Evolutionary conservation across 2,888 invertebrate species (phyloP), one percentile per base, ranked within the genome.

Genomic region (Imbricaverruca yamaguchii): DNA sequence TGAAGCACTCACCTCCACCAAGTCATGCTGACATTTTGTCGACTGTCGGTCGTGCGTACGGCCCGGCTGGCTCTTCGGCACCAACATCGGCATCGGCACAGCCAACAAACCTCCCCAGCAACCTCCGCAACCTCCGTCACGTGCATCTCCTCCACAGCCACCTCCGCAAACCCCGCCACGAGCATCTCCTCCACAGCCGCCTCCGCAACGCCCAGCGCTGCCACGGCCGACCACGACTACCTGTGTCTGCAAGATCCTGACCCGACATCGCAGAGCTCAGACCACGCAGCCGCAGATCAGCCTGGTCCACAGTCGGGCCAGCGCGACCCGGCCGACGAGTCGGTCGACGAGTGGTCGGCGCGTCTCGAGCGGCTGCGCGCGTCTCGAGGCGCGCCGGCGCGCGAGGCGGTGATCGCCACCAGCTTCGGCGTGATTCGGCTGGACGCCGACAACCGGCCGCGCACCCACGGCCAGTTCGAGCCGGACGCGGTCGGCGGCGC

Each of bases 371-470:
- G 3, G 7, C 69, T 9, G 74, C 53, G 53, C 15, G 6, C 21
- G 39, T 23, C 7, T 8, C 53, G 18, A 13, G 53, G 53, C 53
- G 0, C 9, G 13, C 12, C 39, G 6, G 69, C 13, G 1, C 3
- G 9, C 13, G 74, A 74, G 53, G 74, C 74, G 2, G 53, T 74
- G 18, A 53, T 74, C 18, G 1, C 53, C n/a, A 78, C 82, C 59
- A 61, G 80, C 18, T 83, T 83, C 56, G 83, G 83, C 4, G 56
- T 25, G 15, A 69, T 83, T 53, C 56, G 83, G 15, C 82, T 81
- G 69, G 83, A 83, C 74, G 8, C 25, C 18, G 80, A 83, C 53
- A 83, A 83, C 59, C 12, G 1, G 25, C 83, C 81, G 67, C 7
- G 8, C 7, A 23, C 18, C 6, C 74, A 74, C 53, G 74, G 74